These are phyloP conservation scores for Erythrocebus patas DNA, from an alignment of 2,113 vertebrate genomes.

Conservation along the genomic window DNA sequence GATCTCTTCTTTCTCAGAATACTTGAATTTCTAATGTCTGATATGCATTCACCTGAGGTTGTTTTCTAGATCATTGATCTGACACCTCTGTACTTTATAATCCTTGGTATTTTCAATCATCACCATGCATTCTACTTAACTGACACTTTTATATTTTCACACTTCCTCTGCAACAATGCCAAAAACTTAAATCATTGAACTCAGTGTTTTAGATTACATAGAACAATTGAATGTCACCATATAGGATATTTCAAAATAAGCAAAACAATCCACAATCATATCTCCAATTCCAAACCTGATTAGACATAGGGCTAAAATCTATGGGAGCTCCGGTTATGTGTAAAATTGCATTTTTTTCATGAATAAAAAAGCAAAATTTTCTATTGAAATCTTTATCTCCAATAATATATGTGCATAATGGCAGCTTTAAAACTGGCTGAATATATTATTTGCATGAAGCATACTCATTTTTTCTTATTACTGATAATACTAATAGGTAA, in stretches of 20 bases:
- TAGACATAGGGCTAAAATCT: background rate
- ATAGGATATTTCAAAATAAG: conserved; percentile 43
- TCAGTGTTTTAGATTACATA: conserved; percentile 19
- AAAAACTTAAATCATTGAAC: conserved; percentile 7
- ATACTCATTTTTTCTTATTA: background rate
- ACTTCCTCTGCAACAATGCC: background rate
- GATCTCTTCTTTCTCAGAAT: background rate
- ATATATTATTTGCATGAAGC: background rate
- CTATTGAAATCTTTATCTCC: background rate
- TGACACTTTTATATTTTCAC: conserved; percentile 16
- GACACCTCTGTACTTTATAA: conserved; percentile 26
- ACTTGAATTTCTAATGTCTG: background rate
- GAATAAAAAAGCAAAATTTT: background rate
- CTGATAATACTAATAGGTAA: background rate
- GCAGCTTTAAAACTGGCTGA: background rate
- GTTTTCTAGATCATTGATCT: conserved; percentile 52
- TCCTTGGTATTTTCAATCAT: background rate
- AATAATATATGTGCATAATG: background rate
- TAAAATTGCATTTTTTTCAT: background rate
- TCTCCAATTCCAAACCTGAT: background rate
- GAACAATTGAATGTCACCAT: background rate
- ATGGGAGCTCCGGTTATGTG: background rate
- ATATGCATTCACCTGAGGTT: conserved; percentile 25
- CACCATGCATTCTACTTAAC: conserved; percentile 1
- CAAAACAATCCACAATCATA: background rate